Evolutionary conservation across 2,113 vertebrate species (phyloP).

Genomic region (Cynopterus brachyotis): DNA sequence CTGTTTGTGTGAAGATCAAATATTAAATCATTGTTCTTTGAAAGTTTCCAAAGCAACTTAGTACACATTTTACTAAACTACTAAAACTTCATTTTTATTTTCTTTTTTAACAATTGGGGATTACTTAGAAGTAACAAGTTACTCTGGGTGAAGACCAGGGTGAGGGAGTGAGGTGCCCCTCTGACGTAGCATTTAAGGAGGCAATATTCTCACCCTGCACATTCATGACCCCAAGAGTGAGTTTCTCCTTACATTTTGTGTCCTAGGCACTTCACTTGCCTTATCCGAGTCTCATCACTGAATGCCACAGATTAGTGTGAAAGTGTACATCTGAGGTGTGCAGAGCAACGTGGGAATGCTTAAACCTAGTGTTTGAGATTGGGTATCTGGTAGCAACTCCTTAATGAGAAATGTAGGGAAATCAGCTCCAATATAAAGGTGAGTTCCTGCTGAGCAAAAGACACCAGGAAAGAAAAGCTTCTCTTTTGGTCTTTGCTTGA

Average conservation of each 20-base stretch:
- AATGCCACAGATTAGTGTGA: neutral
- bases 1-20: slow-evolving; percentile 29
- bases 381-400: slow-evolving; percentile 67
- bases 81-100: slow-evolving; percentile 24
- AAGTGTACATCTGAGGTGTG: neutral
- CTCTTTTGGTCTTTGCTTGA: slow-evolving; percentile 83
- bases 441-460: slow-evolving; percentile 85
- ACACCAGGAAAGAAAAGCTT: slow-evolving; percentile 82
- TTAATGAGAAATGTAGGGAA: slow-evolving; percentile 84
- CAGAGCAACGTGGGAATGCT: neutral
- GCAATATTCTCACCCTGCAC: neutral
- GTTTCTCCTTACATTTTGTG: neutral
- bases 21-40: slow-evolving; percentile 46
- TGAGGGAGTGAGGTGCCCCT: neutral
- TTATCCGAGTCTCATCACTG: neutral
- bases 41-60: slow-evolving; percentile 13
- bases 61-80: slow-evolving; percentile 22
- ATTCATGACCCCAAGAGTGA: neutral
- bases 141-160: neutral
- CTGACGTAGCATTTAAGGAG: neutral
- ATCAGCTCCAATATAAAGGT: slow-evolving; percentile 78
- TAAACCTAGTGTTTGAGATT: neutral
- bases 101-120: neutral
- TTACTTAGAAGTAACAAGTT: slow-evolving; percentile 28
- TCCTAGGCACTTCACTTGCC: neutral